A percentile compares a stretch with the other conserved stretches of the same genome.
phyloP scores from a whole-genome alignment of 2,113 vertebrate genomes.

The Blennius ocellaris region DNA sequence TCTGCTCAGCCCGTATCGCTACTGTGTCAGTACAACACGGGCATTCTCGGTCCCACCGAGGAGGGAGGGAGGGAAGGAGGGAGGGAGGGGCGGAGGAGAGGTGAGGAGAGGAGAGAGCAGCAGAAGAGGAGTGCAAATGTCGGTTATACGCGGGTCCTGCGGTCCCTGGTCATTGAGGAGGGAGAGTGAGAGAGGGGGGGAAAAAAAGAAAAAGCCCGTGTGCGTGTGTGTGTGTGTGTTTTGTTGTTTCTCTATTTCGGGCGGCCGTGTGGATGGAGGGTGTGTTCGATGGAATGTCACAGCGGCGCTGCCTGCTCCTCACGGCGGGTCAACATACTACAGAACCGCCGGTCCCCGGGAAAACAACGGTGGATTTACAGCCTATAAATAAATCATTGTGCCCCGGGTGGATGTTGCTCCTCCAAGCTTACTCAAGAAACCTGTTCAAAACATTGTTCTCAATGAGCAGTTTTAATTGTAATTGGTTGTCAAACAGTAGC shows the following conservation, averaged over 20 bases:
- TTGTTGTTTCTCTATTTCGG: slow-evolving; percentile 14
- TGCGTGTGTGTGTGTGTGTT: slow-evolving; percentile 19
- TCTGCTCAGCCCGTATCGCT: slow-evolving; percentile 86
- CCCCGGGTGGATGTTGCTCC: no score
- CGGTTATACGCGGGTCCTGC: slow-evolving; percentile 60
- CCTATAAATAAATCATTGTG: no score
- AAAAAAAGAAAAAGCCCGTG: slow-evolving; percentile 23
- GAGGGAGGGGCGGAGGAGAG: slow-evolving; percentile 38
- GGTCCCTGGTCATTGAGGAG: slow-evolving; percentile 56
- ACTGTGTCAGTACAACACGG: slow-evolving; percentile 87
- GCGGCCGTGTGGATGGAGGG: neutral
- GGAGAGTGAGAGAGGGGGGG: no score
- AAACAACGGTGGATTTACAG: no score
- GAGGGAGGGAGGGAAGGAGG: slow-evolving; percentile 59
- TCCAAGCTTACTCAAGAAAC: no score
- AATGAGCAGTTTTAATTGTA: no score
- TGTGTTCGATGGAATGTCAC: slow-evolving; percentile 50
- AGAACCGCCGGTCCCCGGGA: no score
- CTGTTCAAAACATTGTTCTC: no score
- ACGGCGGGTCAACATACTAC: no score
- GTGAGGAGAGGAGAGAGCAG: slow-evolving; percentile 17
- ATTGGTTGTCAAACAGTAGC: no score
- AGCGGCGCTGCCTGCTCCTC: no score
- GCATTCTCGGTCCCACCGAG: slow-evolving; percentile 79
- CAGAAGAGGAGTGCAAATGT: slow-evolving; percentile 70